Evolutionary conservation across 2,113 vertebrate species (phyloP).

Genomic region (Enhydra lutris): DNA sequence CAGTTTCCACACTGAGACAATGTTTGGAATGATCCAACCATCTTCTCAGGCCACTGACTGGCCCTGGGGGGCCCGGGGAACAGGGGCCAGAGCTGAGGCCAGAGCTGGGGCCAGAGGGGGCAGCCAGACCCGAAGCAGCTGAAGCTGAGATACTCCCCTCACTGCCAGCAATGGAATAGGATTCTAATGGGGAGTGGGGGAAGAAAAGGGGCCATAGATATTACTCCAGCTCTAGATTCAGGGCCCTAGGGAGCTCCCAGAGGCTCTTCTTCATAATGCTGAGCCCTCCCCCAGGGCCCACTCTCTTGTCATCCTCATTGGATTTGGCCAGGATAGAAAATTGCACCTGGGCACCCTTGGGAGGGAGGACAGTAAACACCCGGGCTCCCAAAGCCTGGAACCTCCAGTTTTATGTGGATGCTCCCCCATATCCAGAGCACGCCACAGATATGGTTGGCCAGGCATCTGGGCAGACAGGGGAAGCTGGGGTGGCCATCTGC

Average conservation of each 20-base stretch:
- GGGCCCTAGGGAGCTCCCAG: not conserved
- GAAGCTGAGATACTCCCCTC: constrained; percentile 93
- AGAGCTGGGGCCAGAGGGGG: constrained; percentile 87
- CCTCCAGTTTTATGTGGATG: constrained; percentile 29
- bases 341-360: not conserved
- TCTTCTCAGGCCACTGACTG: constrained; percentile 62
- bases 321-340: not conserved
- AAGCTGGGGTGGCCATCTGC: constrained; percentile 70
- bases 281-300: not conserved
- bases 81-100: constrained; percentile 88
- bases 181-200: constrained; percentile 80
- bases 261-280: not conserved
- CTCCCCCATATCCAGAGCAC: constrained; percentile 36
- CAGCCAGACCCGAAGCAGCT: constrained; percentile 88
- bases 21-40: constrained; percentile 77
- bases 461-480: constrained; percentile 62
- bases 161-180: constrained; percentile 91
- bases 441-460: constrained; percentile 49
- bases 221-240: not conserved
- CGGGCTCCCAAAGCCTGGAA: not conserved
- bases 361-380: constrained; percentile 15
- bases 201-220: not conserved
- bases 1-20: constrained; percentile 66
- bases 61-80: constrained; percentile 61
- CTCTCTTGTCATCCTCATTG: not conserved